These are phyloP conservation scores for Boloria selene DNA, from an alignment of 2,888 invertebrate genomes.

Conservation along the genomic window DNA sequence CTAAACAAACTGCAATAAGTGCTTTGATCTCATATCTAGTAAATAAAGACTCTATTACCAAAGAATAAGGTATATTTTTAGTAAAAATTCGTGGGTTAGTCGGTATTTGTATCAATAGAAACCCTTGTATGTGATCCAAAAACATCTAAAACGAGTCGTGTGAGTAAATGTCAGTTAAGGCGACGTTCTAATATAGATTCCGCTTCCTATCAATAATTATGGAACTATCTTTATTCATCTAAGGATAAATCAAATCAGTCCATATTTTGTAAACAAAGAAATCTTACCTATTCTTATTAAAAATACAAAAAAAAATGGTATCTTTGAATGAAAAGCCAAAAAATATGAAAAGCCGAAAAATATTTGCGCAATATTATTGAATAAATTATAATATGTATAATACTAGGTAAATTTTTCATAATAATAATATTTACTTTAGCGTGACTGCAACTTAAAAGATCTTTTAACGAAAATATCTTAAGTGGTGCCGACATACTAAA, in stretches of 20 bases:
- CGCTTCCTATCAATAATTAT: neutral
- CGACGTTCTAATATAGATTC: slow-evolving; percentile 40
- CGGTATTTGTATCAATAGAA: slow-evolving; percentile 58
- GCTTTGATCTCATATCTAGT: slow-evolving; percentile 27
- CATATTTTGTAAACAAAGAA: too few relatives aligned
- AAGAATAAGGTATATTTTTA: slow-evolving; percentile 24
- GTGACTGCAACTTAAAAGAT: neutral
- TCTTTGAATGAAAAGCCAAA: too few relatives aligned
- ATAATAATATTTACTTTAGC: neutral
- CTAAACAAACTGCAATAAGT: slow-evolving; percentile 48
- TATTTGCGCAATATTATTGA: too few relatives aligned
- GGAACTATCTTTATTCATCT: neutral
- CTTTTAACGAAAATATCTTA: slow-evolving; percentile 51
- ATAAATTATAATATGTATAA: too few relatives aligned
- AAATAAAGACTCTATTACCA: slow-evolving; percentile 11
- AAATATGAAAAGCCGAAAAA: too few relatives aligned
- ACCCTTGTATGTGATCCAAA: slow-evolving; percentile 68
- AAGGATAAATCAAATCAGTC: neutral
- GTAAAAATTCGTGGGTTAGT: neutral
- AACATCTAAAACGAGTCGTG: slow-evolving; percentile 68
- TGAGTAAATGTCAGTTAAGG: slow-evolving; percentile 62
- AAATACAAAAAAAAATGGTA: too few relatives aligned
- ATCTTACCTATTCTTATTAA: too few relatives aligned
- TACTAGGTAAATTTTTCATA: neutral
- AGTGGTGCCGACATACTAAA: slow-evolving; percentile 58